These are phyloP conservation scores for Drosophila bipectinata DNA, from an alignment of 1,140 invertebrate species.

Conservation along the genomic window DNA sequence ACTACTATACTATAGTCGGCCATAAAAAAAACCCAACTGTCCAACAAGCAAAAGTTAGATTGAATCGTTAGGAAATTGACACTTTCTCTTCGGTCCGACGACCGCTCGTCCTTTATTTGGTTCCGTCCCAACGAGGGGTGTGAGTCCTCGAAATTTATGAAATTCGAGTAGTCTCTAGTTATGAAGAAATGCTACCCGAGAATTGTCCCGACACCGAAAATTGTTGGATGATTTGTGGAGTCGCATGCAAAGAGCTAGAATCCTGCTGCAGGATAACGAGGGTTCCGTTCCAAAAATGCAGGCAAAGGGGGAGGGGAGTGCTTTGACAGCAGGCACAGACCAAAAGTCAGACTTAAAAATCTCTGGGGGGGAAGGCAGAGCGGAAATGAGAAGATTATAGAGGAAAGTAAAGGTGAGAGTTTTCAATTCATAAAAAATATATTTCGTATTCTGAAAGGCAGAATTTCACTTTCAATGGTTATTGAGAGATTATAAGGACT, in stretches of 20 bases:
- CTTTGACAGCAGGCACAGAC: constrained; percentile 72
- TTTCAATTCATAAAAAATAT: constrained; percentile 5
- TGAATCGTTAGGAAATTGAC: constrained; percentile 76
- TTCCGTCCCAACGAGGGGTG: constrained; percentile 17
- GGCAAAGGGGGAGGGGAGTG: constrained; percentile 29
- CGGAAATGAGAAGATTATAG: constrained; percentile 52
- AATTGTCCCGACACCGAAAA: constrained; percentile 26
- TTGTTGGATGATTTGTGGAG: constrained; percentile 34
- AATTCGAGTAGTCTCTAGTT: constrained; percentile 39
- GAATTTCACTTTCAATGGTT: constrained; percentile 38
- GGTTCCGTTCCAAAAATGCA: not conserved
- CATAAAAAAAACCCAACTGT: constrained; percentile 54
- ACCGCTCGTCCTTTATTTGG: not conserved
- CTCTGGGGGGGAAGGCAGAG: constrained; percentile 21
- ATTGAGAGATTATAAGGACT: constrained; percentile 5
- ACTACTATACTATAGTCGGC: constrained; percentile 15
- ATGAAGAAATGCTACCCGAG: constrained; percentile 33
- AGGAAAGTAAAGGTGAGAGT: constrained; percentile 5
- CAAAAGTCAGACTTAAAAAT: constrained; percentile 32
- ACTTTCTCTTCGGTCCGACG: constrained; percentile 47
- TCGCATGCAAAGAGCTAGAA: constrained; percentile 5
- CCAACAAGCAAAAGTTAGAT: constrained; percentile 65
- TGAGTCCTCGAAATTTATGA: constrained; percentile 39
- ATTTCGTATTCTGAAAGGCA: constrained; percentile 11
- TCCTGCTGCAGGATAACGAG: constrained; percentile 36